Base-by-base conservation (phyloP, 2,797 vertebrate species). In the Channa striata region DNA sequence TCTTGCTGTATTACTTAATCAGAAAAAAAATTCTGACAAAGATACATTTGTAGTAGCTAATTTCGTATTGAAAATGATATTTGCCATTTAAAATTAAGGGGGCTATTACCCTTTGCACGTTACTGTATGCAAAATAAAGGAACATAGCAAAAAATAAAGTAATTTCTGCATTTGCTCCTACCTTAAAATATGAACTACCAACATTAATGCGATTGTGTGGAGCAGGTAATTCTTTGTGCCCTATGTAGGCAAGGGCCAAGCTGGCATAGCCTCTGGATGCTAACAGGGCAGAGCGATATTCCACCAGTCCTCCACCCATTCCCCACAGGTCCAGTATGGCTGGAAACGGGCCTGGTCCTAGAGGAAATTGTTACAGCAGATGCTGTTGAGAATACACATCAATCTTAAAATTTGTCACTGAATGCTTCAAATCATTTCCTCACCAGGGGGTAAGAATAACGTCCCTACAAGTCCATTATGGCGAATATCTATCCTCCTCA, bases 271-370 rank as follows among this genome's bases (percentile, higher is more conserved):
- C 95, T 59, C 0, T 91, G 33, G 93, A 94, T 54, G 95, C 94
- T 47, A 96, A 72, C 58, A 96, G 91, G 67, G 95, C 94, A 7
- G 93, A 86, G 70, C 93, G 89, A 77, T 94, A 95, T 86, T 96
- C 96, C 16, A 87, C 57, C 81, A 96, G 89, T 17, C 94, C 94
- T 78, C 94, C 93, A 50, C 93, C 93, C 70, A 96, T 93, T 50
- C 95, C 94, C 59, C 94, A 96, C 83, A 96, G 85, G 79, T 96
- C 95, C 74, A 96, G 68, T 66, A 96, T 73, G 52, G 90, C 95
- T 52, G 95, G 95, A 91, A 96, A 97, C 1, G 94, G 93, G 19
- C 95, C 95, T 12, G 91, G 93, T 21, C 95, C 95, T 96, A 11
- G 54, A 75, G n/a, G 34, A 63, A 34, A 62, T 46, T 59, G 70